Conservation (phyloP, 2,888 invertebrate genomes). For the Conus canariensis region DNA sequence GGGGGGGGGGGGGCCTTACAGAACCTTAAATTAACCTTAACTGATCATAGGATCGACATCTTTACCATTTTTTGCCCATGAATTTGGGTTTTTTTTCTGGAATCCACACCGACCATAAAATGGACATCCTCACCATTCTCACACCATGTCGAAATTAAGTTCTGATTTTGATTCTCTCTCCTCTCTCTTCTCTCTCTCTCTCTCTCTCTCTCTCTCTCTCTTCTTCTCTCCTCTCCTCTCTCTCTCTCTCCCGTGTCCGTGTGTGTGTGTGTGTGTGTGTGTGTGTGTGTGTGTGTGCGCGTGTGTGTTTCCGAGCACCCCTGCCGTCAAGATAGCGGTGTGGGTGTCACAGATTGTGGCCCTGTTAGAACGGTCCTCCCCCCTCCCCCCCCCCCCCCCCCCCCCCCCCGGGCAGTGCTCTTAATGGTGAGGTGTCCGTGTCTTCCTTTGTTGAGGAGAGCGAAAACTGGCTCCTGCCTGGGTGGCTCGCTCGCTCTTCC, state of each 20-base stretch:
- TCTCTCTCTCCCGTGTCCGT: neutral
- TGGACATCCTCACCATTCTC: too few relatives aligned
- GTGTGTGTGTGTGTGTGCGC: too few relatives aligned
- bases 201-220: neutral
- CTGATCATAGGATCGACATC: too few relatives aligned
- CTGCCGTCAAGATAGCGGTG: conserved; percentile 24
- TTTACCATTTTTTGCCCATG: too few relatives aligned
- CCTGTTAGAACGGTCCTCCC: neutral
- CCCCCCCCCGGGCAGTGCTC: neutral
- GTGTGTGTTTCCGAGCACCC: neutral
- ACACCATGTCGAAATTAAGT: too few relatives aligned
- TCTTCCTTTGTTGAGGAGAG: neutral
- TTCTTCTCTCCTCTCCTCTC: neutral
- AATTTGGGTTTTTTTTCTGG: too few relatives aligned
- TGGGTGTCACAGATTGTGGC: conserved; percentile 9
- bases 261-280: too few relatives aligned
- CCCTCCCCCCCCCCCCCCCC: neutral
- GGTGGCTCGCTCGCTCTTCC: neutral
- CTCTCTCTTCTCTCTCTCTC: neutral
- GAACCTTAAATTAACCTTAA: too few relatives aligned
- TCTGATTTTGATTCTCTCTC: neutral
- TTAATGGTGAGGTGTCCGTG: neutral
- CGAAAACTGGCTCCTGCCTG: neutral
- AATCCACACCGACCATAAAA: too few relatives aligned
- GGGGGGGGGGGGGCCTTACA: too few relatives aligned